Percentiles rank a stretch among this genome's conserved stretches.
phyloP scores from a whole-genome alignment of 2,113 vertebrate species.

The Miniopterus natalensis region DNA sequence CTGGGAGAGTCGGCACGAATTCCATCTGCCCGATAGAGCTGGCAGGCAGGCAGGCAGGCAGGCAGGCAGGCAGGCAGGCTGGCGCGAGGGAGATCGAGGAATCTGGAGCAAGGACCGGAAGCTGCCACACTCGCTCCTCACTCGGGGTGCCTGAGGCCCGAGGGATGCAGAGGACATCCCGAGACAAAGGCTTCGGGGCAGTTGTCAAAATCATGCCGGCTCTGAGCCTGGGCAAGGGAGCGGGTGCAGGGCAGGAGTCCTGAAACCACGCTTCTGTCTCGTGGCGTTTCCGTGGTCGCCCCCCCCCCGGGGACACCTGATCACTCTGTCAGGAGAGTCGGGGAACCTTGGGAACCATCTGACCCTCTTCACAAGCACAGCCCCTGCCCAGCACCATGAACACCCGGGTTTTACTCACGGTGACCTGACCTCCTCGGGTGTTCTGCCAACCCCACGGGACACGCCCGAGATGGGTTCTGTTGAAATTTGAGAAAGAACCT shows the following conservation, averaged over 20 bases:
- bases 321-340: background rate
- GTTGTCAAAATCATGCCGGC: background rate
- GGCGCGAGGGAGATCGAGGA: background rate
- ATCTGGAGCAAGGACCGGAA: background rate
- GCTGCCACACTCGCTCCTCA: background rate
- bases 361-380: background rate
- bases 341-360: background rate
- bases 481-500: background rate
- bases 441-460: background rate
- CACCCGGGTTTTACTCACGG: background rate
- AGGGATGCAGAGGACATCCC: background rate
- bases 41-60: background rate
- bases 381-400: background rate
- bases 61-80: background rate
- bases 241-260: accelerated
- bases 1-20: background rate
- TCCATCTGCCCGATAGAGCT: background rate
- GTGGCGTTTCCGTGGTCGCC: background rate
- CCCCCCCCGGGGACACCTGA: accelerated
- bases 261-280: background rate
- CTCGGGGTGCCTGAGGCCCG: background rate
- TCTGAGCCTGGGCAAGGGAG: background rate
- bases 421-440: background rate
- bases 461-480: background rate
- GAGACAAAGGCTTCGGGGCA: background rate